These are phyloP conservation scores for Rhogogaster chlorosoma DNA, from an alignment of 2,888 invertebrate genomes.

Conservation along the genomic window DNA sequence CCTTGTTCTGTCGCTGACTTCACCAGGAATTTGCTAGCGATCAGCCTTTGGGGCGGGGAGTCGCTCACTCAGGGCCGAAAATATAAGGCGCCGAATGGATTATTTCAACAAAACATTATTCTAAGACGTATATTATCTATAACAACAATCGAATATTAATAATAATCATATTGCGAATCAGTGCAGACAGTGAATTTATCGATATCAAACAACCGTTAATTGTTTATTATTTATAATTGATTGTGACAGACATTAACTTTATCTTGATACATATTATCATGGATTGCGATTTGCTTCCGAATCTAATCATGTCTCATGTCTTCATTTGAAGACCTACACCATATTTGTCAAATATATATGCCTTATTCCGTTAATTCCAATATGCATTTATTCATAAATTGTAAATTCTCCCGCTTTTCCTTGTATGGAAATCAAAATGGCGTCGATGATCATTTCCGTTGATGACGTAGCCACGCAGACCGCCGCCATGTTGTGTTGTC, in stretches of 20 bases:
- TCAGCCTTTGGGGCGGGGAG: constrained; percentile 4
- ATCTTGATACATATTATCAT: neutral
- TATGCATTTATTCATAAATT: constrained; percentile 23
- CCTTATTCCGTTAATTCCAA: too few relatives aligned
- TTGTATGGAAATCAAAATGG: neutral
- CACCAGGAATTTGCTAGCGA: constrained; percentile 25
- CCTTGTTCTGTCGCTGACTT: constrained; percentile 18
- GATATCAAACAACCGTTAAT: neutral
- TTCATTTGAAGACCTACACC: neutral
- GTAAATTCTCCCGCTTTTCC: neutral
- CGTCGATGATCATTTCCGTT: neutral
- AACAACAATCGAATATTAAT: neutral
- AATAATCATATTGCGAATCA: neutral
- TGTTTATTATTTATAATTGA: neutral
- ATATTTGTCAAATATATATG: neutral
- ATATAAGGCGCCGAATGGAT: neutral
- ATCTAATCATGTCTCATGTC: neutral
- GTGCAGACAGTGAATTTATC: neutral
- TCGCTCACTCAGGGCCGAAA: constrained; percentile 19
- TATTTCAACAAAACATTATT: neutral
- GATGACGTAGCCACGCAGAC: neutral
- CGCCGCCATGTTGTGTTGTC: constrained; percentile 38
- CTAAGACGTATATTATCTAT: neutral
- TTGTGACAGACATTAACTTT: neutral
- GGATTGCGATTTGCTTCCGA: neutral